phyloP scores from a whole-genome alignment of 2,113 vertebrate genomes.

The Lonchura striata region DNA sequence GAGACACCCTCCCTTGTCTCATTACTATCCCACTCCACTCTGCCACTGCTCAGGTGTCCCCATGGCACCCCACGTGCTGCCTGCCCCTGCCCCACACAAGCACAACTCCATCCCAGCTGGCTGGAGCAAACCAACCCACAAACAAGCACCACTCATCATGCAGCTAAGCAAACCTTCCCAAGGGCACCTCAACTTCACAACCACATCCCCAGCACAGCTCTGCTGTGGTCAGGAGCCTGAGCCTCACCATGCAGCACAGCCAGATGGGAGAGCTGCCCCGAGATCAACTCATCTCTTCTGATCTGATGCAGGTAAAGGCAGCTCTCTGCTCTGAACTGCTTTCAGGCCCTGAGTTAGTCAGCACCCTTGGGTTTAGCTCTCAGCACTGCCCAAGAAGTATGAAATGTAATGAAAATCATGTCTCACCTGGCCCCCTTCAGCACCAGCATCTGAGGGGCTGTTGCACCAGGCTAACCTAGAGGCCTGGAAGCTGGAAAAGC shows the following conservation, averaged over 20 bases:
- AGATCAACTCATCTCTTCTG: not conserved
- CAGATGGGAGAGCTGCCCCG: not conserved
- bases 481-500: not conserved
- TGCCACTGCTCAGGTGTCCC: not conserved
- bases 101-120: not conserved
- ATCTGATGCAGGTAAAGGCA: not conserved
- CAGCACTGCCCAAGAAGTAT: not conserved
- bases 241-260: fast-evolving
- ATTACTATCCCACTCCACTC: not conserved
- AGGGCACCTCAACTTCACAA: not conserved
- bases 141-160: not conserved
- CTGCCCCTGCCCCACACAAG: not conserved
- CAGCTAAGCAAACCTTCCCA: not conserved
- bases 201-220: fast-evolving
- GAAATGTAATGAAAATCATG: not conserved
- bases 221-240: not conserved
- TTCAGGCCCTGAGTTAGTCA: not conserved
- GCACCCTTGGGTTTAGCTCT: not conserved
- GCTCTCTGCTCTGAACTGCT: not conserved
- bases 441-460: not conserved
- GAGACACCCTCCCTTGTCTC: not conserved
- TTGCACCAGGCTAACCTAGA: not conserved
- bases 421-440: not conserved
- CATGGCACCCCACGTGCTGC: not conserved
- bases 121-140: not conserved